Conservation (phyloP, 2,888 invertebrate genomes). For the Drosophila maculinotata region DNA sequence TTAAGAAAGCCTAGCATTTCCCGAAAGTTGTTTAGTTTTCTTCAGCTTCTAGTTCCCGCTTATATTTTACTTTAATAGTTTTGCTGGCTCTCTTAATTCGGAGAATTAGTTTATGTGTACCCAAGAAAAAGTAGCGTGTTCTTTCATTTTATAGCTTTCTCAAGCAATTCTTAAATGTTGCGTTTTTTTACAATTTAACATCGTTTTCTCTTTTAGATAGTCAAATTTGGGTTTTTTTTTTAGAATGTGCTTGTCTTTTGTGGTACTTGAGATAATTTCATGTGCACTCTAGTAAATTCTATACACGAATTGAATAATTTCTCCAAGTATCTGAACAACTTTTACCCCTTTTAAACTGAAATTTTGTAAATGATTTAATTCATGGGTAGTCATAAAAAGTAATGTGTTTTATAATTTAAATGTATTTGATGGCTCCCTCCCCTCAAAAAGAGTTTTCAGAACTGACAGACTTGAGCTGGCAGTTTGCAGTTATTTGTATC, state of each 20-base stretch:
- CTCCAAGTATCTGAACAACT: too few relatives aligned
- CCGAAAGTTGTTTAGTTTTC: too few relatives aligned
- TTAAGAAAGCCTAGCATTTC: too few relatives aligned
- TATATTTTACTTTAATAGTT: too few relatives aligned
- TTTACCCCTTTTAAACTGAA: background rate
- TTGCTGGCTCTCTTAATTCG: background rate
- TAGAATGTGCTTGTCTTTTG: too few relatives aligned
- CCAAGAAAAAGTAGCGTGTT: background rate
- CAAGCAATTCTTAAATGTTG: conserved; percentile 4
- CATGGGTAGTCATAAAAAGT: background rate
- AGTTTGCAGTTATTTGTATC: background rate
- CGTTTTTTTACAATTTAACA: background rate
- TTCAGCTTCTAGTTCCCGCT: background rate
- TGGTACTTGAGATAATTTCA: too few relatives aligned
- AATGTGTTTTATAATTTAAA: too few relatives aligned
- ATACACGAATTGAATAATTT: too few relatives aligned
- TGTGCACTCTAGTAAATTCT: too few relatives aligned
- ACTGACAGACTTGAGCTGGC: background rate
- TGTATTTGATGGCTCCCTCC: too few relatives aligned
- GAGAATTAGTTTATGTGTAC: conserved; percentile 2
- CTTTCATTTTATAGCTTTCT: conserved; percentile 4
- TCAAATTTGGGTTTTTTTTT: too few relatives aligned
- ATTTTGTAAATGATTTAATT: background rate
- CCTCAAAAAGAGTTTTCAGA: background rate
- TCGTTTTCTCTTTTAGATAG: background rate